Base-by-base conservation (phyloP, 2,113 vertebrate genomes). In the Nerophis lumbriciformis region DNA sequence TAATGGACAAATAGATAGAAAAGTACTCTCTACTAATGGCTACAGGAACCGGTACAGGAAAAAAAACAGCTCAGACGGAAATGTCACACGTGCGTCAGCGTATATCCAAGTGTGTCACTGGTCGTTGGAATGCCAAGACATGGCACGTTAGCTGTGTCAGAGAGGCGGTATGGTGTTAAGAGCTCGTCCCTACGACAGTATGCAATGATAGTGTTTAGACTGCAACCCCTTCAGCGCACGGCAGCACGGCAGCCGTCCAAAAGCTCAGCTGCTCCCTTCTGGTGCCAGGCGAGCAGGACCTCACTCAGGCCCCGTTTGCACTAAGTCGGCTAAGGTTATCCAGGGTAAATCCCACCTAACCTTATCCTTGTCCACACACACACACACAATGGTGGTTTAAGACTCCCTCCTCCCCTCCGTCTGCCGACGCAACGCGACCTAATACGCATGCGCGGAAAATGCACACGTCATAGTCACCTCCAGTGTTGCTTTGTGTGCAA, bases 1-100 rank as follows among this genome's bases (percentile, higher is more conserved):
- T 85, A 88, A 87, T 83, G 83, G 78, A 84, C 71, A 85, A 86
- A 87, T 78, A 85, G 83, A 82, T 69, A 71, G 79, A 81, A 79
- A 80, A 86, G 81, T 71, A 81, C 69, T 75, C 68, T 58, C 68
- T 56, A 48, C 79, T 88, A 85, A 86, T 83, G 81, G 76, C 80
- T 68, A 62, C 73, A 59, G 71, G 59, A 65, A 77, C 57, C 57
- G 68, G 71, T 61, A 66, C 9, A 16, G 51, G 13, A 64, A 56
- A 68, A 67, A 73, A 13, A 53, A 53, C 36, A 28, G 16, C 15
- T 21, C 65, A 39, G 60, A 72, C 59, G 28, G 28, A 28, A 28
- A 28, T 3, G 28, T 28, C 28, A 28, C 28, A 28, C 28, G 28
- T 28, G 28, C 28, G 54, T 72, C 60, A 38, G 47, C 64, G 53